Base-by-base conservation (phyloP, 2,888 invertebrate genomes). In the Tenthredo scrophulariae region DNA sequence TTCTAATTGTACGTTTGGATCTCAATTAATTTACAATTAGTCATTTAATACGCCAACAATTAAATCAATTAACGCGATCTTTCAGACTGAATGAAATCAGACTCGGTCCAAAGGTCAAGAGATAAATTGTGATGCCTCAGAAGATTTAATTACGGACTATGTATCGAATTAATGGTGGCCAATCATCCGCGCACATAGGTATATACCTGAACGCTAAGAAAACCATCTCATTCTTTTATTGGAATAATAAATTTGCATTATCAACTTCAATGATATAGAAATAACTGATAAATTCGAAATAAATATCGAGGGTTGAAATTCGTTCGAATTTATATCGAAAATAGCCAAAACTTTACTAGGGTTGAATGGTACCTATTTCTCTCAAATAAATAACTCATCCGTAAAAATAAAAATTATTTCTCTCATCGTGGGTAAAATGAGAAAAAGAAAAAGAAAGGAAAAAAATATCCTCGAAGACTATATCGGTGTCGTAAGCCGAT, bases 41-140 rank as follows among this genome's bases (percentile, higher is more conserved):
- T 72, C 72, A 72, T 72, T 72, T 40, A 29, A 43, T 43, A 72
- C n/a, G 43, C n/a, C 43, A 22, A 72, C 43, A 72, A 72, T 72
- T 43, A 29, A 43, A 72, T 72, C 43, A 72, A 72, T 72, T 40
- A 72, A 40, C 22, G 65, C 65, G 65, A 67, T 10, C 65, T 67
- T 26, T 15, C 29, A 15, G 65, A 37, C 18, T 5, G n/a, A 72
- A 72, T 72, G 72, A 43, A 40, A 72, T 72, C 5, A 72, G 22
- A 22, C 37, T 22, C n/a, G 22, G 22, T 3, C 29, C 22, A 72
- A 40, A 72, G 72, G 72, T 43, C 72, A 22, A 43, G 22, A 72
- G 22, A 72, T 22, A 7, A 5, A 62, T 67, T 67, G 26, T 67
- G 29, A 67, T 29, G 26, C 26, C 26, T 67, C 29, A 15, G 65